Conservation (phyloP, 2,888 invertebrate genomes). For the Miltochrista miniata region DNA sequence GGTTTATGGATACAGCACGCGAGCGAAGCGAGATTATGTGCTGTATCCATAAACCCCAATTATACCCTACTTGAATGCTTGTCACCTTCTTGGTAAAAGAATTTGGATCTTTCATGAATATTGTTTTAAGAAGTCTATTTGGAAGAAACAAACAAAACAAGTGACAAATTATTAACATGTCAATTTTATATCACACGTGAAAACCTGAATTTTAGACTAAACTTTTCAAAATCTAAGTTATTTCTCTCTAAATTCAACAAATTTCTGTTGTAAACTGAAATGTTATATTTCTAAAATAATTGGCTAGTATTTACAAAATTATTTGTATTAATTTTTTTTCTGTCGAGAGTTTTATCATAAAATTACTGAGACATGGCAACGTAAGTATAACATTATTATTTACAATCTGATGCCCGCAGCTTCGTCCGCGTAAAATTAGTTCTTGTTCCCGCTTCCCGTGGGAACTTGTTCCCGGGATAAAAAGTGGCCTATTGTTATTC, state of each 20-base stretch:
- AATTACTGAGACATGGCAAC: conserved; percentile 37
- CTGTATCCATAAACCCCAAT: too few relatives aligned
- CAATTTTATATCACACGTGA: background rate
- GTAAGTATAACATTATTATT: too few relatives aligned
- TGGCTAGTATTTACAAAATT: conserved; percentile 31
- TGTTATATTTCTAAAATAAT: background rate
- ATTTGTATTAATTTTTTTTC: background rate
- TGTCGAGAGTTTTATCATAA: background rate
- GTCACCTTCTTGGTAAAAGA: too few relatives aligned
- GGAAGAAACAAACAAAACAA: background rate
- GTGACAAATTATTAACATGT: background rate
- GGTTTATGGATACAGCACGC: too few relatives aligned
- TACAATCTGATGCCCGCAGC: too few relatives aligned
- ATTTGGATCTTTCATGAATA: background rate
- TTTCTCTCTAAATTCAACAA: background rate
- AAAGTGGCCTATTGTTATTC: too few relatives aligned
- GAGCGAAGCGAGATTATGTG: too few relatives aligned
- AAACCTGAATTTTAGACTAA: background rate
- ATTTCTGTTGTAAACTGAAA: background rate
- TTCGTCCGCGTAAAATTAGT: too few relatives aligned
- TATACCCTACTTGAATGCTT: too few relatives aligned
- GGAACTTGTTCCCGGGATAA: too few relatives aligned
- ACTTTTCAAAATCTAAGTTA: conserved; percentile 4
- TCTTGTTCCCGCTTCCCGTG: too few relatives aligned
- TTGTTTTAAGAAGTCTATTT: background rate